Conservation (phyloP, 2,797 vertebrate species). For the Centropyge bicolor region DNA sequence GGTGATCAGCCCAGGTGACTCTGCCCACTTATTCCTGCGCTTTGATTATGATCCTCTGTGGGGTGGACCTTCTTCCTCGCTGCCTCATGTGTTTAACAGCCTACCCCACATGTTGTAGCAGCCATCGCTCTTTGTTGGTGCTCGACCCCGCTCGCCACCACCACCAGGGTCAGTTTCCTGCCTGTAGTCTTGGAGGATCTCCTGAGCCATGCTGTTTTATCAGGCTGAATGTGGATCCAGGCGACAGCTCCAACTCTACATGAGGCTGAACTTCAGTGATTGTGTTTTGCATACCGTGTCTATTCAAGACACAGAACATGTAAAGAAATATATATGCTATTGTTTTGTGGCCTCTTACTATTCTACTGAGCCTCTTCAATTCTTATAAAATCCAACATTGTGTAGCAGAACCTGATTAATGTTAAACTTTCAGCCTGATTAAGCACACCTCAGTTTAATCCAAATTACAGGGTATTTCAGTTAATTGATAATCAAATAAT, state of each 20-base stretch:
- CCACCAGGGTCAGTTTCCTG: constrained; percentile 20
- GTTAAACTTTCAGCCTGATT: constrained; percentile 42
- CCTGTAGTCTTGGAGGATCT: constrained; percentile 2
- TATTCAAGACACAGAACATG: neutral
- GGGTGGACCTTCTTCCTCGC: constrained; percentile 23
- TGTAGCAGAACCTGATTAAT: constrained; percentile 30
- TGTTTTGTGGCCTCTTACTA: neutral
- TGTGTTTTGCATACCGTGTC: neutral
- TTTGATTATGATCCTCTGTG: constrained; percentile 53
- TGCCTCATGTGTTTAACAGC: constrained; percentile 39
- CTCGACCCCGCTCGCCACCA: constrained; percentile 14
- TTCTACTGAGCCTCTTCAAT: neutral
- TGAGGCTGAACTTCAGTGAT: neutral
- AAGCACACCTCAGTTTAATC: constrained; percentile 35
- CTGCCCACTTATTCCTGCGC: constrained; percentile 12
- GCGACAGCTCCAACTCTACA: neutral
- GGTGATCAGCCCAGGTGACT: constrained; percentile 24
- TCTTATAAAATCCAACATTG: constrained; percentile 18
- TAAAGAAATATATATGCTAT: neutral
- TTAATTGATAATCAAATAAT: constrained; percentile 59
- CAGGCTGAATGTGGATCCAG: neutral
- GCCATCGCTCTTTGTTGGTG: constrained; percentile 33
- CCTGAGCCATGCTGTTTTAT: constrained; percentile 15
- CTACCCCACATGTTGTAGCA: constrained; percentile 27
- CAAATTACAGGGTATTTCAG: constrained; percentile 41